Conservation (phyloP, 2,113 vertebrate genomes). For the Bubo bubo region DNA sequence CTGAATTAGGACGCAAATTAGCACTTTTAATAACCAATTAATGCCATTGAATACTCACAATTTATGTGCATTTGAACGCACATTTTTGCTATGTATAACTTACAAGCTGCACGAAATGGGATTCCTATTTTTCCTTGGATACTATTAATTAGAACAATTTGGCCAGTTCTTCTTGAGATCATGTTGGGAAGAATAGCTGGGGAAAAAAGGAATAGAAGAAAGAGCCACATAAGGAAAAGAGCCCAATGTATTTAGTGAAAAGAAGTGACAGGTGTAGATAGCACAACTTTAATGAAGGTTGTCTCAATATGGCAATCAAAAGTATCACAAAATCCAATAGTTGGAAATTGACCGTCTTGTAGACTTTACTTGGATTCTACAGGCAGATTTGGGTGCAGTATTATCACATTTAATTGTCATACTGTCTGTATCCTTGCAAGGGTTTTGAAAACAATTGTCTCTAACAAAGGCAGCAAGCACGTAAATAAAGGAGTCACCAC, state of each 20-base stretch:
- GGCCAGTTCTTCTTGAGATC: slow-evolving; percentile 91
- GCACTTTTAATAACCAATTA: background rate
- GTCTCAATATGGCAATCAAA: background rate
- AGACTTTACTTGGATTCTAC: background rate
- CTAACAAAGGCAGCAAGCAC: background rate
- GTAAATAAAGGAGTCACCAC: background rate
- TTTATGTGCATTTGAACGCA: background rate
- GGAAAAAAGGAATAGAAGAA: background rate
- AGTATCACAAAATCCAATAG: background rate
- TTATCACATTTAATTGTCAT: background rate
- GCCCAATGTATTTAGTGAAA: background rate
- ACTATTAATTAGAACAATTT: slow-evolving; percentile 89
- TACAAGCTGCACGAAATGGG: slow-evolving; percentile 93
- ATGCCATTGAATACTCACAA: background rate
- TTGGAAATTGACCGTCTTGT: background rate
- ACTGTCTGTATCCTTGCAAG: background rate
- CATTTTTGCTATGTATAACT: slow-evolving; percentile 64
- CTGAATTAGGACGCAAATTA: background rate
- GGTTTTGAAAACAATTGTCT: background rate
- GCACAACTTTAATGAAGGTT: background rate
- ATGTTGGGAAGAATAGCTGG: slow-evolving; percentile 92
- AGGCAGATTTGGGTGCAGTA: background rate
- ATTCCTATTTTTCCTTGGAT: slow-evolving; percentile 92
- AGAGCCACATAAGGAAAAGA: background rate
- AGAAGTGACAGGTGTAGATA: background rate